phyloP scores from a whole-genome alignment of 37 sponge, comb jelly and placozoan species.

The Bolinopsis microptera region DNA sequence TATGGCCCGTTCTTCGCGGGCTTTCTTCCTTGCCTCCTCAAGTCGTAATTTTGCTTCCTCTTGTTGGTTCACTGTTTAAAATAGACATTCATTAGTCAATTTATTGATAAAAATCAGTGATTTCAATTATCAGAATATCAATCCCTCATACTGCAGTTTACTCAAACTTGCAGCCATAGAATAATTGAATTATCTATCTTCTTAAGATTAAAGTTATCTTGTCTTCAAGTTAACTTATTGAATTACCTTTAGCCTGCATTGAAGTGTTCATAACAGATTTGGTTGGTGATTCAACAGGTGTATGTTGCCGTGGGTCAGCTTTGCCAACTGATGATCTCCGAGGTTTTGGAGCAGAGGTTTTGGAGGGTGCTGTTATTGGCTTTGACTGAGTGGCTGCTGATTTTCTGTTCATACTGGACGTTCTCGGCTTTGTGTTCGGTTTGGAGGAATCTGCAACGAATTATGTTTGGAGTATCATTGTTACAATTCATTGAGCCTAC shows the following conservation, averaged over 20 bases:
- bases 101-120: not conserved
- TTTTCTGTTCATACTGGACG: not conserved
- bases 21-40: constrained; percentile 56
- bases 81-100: not conserved
- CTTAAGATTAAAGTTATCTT: too few relatives aligned
- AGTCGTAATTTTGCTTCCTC: constrained; percentile 39
- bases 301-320: not conserved
- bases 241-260: constrained; percentile 5
- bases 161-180: not conserved
- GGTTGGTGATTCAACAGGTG: not conserved
- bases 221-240: too few relatives aligned
- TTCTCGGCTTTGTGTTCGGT: not conserved
- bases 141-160: too few relatives aligned
- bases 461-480: too few relatives aligned
- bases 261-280: constrained; percentile 43
- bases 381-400: not conserved
- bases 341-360: not conserved
- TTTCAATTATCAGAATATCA: too few relatives aligned
- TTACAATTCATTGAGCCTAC: too few relatives aligned
- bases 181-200: not conserved
- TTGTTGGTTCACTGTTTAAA: constrained; percentile 30
- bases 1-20: constrained; percentile 27
- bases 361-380: not conserved
- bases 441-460: not conserved
- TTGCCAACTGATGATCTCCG: not conserved